A percentile compares a stretch with the other conserved stretches of the same genome.
Conservation (phyloP, 2,797 vertebrate species). For the Lithobates sylvaticus region DNA sequence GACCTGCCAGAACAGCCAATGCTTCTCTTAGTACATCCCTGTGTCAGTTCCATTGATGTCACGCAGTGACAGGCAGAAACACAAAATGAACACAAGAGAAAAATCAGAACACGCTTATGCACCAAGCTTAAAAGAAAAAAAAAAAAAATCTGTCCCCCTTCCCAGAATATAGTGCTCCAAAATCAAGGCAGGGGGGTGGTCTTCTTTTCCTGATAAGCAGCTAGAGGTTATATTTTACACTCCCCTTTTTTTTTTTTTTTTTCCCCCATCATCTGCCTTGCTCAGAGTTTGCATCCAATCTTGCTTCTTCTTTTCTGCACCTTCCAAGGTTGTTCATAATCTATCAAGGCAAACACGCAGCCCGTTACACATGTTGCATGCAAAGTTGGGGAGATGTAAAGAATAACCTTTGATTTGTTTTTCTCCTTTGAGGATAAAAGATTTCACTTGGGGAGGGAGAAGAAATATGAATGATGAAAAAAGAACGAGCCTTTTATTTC, state of each 20-base stretch:
- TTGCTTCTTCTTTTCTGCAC: constrained; percentile 15
- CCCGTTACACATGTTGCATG: constrained; percentile 75
- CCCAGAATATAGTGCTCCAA: constrained; percentile 39
- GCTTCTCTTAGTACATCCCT: constrained; percentile 59
- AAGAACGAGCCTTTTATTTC: neutral
- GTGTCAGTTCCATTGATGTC: constrained; percentile 62
- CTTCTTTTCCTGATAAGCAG: constrained; percentile 37
- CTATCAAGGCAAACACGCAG: constrained; percentile 50
- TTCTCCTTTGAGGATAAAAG: neutral
- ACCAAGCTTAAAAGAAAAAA: constrained; percentile 31
- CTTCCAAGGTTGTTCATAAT: constrained; percentile 49
- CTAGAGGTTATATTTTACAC: constrained; percentile 49
- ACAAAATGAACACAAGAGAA: constrained; percentile 52
- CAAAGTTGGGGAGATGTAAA: constrained; percentile 66
- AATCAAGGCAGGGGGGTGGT: constrained; percentile 28
- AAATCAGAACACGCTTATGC: constrained; percentile 56
- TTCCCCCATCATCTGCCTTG: constrained; percentile 20
- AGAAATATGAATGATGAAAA: neutral
- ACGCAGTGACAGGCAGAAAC: constrained; percentile 59
- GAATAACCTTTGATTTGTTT: neutral
- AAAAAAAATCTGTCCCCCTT: constrained; percentile 40
- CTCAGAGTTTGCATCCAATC: constrained; percentile 53
- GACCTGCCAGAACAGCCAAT: constrained; percentile 55
- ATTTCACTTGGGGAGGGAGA: neutral
- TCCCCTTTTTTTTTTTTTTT: constrained; percentile 30